These are phyloP conservation scores for Nephrotoma flavescens DNA, from an alignment of 2,888 invertebrate species.

Conservation along the genomic window DNA sequence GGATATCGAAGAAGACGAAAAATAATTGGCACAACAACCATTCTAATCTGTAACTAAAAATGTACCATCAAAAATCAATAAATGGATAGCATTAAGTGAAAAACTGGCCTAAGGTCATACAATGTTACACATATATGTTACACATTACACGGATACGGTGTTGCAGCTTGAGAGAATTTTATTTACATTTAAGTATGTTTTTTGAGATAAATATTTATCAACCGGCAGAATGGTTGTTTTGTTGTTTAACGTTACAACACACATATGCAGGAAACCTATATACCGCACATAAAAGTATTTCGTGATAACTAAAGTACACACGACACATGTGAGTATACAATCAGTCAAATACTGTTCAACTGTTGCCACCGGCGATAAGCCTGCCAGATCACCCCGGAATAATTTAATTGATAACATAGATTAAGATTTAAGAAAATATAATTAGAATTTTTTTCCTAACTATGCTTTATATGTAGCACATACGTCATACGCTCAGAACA, in stretches of 20 bases:
- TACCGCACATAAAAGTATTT: not conserved
- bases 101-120: too few species aligned
- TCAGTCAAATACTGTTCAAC: not conserved
- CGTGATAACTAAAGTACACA: not conserved
- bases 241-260: not conserved
- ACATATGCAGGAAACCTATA: not conserved
- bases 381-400: not conserved
- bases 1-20: not conserved
- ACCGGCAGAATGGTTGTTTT: not conserved
- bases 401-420: not conserved
- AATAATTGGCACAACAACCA: not conserved
- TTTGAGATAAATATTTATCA: not conserved
- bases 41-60: not conserved
- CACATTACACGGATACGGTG: not conserved
- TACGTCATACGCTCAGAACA: not conserved
- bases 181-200: not conserved
- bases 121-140: too few species aligned
- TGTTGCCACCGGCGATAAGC: not conserved
- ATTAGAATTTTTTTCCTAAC: too few species aligned
- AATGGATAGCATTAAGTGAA: not conserved
- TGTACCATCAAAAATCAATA: not conserved
- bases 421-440: too few species aligned
- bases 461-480: not conserved
- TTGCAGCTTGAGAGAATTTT: not conserved
- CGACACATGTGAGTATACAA: not conserved